These are phyloP conservation scores for Drosophila yooni DNA, from an alignment of 2,888 invertebrate species.

Conservation along the genomic window DNA sequence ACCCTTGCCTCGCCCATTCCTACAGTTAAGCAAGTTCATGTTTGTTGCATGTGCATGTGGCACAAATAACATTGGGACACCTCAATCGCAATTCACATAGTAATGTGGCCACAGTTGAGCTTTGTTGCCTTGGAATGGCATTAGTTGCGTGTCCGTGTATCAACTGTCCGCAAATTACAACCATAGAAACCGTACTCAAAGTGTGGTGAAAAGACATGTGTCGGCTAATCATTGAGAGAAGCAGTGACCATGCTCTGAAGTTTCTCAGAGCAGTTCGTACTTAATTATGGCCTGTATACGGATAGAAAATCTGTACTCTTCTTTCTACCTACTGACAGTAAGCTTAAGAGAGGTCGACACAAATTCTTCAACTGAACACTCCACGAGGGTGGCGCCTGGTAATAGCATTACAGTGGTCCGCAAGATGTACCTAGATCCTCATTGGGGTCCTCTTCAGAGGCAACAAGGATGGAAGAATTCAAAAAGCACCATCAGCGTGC, in stretches of 20 bases:
- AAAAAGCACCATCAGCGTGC: too few relatives aligned
- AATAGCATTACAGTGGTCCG: too few relatives aligned
- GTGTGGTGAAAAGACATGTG: conserved; percentile 18
- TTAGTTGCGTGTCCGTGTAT: conserved; percentile 49
- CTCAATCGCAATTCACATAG: conserved; percentile 10
- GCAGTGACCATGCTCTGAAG: conserved; percentile 9
- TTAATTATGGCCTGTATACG: conserved; percentile 28
- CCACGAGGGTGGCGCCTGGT: too few relatives aligned
- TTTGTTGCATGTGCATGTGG: conserved; percentile 3
- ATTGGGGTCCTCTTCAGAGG: too few relatives aligned
- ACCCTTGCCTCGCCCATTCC: conserved; percentile 27
- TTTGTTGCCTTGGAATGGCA: conserved; percentile 39
- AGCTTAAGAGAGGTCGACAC: neutral
- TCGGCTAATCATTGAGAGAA: conserved; percentile 29
- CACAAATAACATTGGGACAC: conserved; percentile 7
- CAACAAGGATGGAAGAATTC: too few relatives aligned
- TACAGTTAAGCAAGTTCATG: conserved; percentile 12
- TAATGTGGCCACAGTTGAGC: conserved; percentile 27
- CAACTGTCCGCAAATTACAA: conserved; percentile 5
- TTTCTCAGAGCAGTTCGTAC: conserved; percentile 1
- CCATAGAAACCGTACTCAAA: conserved; percentile 30
- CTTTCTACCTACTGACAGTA: neutral
- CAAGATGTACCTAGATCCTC: too few relatives aligned
- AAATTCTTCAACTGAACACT: too few relatives aligned
- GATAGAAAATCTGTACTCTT: neutral